Base-by-base conservation (phyloP, 30 jellyfish, hydroid and myxozoan species). In the Rhopilema esculentum region DNA sequence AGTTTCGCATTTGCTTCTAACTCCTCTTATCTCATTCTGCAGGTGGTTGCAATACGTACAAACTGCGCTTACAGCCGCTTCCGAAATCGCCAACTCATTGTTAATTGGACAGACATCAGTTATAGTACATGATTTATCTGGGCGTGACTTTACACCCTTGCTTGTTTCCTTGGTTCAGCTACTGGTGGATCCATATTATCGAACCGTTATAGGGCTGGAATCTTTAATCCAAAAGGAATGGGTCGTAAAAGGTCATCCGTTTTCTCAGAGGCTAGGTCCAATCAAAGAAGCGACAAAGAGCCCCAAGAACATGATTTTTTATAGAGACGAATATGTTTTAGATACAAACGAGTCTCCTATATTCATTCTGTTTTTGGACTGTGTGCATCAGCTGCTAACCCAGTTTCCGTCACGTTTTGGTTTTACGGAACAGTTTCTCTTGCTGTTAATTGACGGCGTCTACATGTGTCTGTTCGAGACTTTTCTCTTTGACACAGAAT, bases 181-280 rank as follows among this genome's bases (percentile, higher is more conserved):
- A 22, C 24, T 89, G 76, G 77, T 91, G 21, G 98, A 93, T 69
- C 98, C 98, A 0, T 93, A 79, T 72, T 93, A 83, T 69, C 87
- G 98, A 25, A 88, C 98, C 1, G 87, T 84, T 7, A 66, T 93
- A 24, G 98, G 98, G 15, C 66, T 93, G 40, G 87, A 93, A 63
- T 82, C 97, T 8, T 82, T 93, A 40, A 82, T 93, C 4, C 98
- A 93, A 79, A 93, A 93, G 53, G 97, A 89, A 26, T 93, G 98
- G 98, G 98, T 93, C 15, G 75, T 85, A 16, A 93, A 93, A 70
- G 98, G 98, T 6, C 91, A 72, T 73, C 97, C 96, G 24, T 93
- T 93, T 79, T 68, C 81, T 9, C 88, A 57, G 53, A 80, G 98
- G 33, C 75, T 93, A 27, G 86, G 92, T 0, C 78, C 70, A 15